Evolutionary conservation across 2,888 invertebrate species (phyloP), one percentile per base, ranked within the genome.

Genomic region (Caenorhabditis sp.): DNA sequence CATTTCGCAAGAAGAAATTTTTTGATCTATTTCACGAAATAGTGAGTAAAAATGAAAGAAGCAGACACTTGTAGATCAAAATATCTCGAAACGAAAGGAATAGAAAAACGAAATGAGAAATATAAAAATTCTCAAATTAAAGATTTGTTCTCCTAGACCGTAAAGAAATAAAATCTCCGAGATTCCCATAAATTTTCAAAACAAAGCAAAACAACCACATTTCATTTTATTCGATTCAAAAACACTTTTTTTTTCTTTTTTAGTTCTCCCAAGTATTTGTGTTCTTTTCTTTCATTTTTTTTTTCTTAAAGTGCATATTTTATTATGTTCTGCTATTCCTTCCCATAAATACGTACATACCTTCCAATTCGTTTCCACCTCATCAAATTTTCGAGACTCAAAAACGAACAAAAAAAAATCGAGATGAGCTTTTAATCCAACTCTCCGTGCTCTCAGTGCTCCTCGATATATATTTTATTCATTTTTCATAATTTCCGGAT

Each of bases 391-490:
- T 43, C 43, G 43, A 43, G 14, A 43, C 43, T 17, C 43, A 14
- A 3, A 36, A 10, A 43, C 17, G 43, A 43, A 43, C 43, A 43
- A 43, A 43, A 43, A 43, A 43, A 43, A 43, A 17, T 43, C 43
- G 43, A 43, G 43, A 43, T 43, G 43, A 43, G 43, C 43, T 43
- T 43, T 43, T 43, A 43, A 43, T 43, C 43, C 43, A 43, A 43
- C 43, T 43, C 36, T 36, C 31, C 31, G 31, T 31, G 31, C 31
- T 31, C 31, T 31, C 31, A n/a, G n/a, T n/a, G n/a, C n/a, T 31
- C 10, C 43, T 14, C 43, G 14, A 43, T 43, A 17, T 36, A 10
- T 36, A 36, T 36, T 5, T 36, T 5, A 5, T 8, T 8, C 10
- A 8, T 36, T 36, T 43, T 43, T 14, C 43, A 43, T 12, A 43